Evolutionary conservation across 2,888 invertebrate genomes (phyloP).

Genomic region (Chaetogeoica ovagalla): DNA sequence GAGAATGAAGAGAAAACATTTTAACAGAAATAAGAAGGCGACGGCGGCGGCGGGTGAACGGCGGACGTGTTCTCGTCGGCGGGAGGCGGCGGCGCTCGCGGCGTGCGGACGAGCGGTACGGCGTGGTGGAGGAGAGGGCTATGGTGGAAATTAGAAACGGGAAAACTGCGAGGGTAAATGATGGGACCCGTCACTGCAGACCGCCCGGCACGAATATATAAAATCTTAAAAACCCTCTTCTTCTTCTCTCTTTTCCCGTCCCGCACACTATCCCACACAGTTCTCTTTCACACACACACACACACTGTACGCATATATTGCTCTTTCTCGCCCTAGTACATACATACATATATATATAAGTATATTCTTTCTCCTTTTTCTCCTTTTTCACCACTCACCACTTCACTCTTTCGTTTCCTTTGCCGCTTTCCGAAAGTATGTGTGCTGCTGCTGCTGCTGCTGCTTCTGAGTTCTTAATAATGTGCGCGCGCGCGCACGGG

Average conservation of each 20-base stretch:
- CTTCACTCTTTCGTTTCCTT: neutral
- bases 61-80: neutral
- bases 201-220: constrained; percentile 53
- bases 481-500: constrained; percentile 24
- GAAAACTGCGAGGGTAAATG: constrained; percentile 53
- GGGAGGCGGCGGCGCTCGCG: neutral
- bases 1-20: constrained; percentile 54
- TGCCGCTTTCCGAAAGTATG: constrained; percentile 32
- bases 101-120: constrained; percentile 7
- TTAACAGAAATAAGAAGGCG: constrained; percentile 54
- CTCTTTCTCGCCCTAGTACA: no score
- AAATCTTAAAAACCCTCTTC: constrained; percentile 50
- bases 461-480: constrained; percentile 49
- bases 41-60: neutral
- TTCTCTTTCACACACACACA: no score
- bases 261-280: no score
- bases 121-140: neutral
- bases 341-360: no score
- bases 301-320: no score
- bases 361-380: no score
- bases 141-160: constrained; percentile 52
- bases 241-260: neutral
- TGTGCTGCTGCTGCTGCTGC: constrained; percentile 14
- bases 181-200: constrained; percentile 52
- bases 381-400: no score